phyloP scores from a whole-genome alignment of 2,797 vertebrate genomes.

The Pachyuromys duprasi region DNA sequence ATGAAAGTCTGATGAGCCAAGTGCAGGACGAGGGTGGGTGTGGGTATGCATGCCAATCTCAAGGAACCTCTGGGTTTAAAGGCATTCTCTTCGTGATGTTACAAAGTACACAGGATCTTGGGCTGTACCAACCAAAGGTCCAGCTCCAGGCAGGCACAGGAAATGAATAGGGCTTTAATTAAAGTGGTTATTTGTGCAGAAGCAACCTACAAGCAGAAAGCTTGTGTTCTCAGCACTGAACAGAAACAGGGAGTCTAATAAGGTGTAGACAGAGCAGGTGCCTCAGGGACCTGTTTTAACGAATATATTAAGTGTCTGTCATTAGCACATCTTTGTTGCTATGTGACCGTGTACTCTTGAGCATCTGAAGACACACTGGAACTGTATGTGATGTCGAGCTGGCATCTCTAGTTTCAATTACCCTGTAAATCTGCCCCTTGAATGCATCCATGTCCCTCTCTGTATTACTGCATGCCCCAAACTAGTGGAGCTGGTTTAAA shows the following conservation, averaged over 20 bases:
- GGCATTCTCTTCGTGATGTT: neutral
- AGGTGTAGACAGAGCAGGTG: neutral
- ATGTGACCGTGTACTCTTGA: neutral
- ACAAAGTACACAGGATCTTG: fast-evolving
- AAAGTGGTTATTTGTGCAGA: neutral
- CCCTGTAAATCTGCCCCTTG: neutral
- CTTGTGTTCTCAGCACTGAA: neutral
- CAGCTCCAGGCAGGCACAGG: neutral
- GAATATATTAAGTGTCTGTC: conserved; percentile 35
- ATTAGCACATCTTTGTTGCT: conserved; percentile 50
- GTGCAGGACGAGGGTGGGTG: conserved; percentile 40
- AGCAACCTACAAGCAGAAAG: neutral
- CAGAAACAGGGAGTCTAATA: neutral
- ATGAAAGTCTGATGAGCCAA: conserved; percentile 22
- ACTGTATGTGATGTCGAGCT: neutral
- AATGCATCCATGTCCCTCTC: neutral
- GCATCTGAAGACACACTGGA: neutral
- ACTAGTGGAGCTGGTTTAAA: neutral
- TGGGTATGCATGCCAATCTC: conserved; percentile 2
- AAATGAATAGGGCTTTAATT: neutral
- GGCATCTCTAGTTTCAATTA: neutral
- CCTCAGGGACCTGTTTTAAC: neutral
- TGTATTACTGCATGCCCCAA: neutral
- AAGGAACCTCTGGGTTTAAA: neutral
- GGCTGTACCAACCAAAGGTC: neutral